phyloP scores from a whole-genome alignment of 2,888 invertebrate genomes.

The Mesoligia furuncula region DNA sequence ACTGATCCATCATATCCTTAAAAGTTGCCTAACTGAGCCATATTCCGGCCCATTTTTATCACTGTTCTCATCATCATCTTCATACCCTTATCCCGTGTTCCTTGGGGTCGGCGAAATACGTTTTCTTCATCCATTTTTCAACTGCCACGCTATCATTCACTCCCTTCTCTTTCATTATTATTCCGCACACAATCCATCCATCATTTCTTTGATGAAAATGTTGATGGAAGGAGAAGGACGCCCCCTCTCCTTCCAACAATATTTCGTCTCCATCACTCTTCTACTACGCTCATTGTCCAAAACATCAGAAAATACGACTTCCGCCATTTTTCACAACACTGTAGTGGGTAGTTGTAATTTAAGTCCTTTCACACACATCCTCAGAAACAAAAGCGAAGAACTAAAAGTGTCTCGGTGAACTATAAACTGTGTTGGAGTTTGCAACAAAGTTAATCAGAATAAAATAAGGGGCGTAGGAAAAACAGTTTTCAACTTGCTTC shows the following conservation, averaged over 20 bases:
- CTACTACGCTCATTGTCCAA: neutral
- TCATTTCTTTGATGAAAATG: no score
- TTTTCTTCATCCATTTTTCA: no score
- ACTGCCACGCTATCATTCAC: no score
- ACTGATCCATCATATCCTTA: neutral
- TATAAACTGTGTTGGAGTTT: constrained; percentile 50
- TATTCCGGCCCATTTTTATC: neutral
- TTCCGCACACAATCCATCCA: no score
- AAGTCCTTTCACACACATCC: constrained; percentile 1
- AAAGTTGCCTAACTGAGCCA: neutral
- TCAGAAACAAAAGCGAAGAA: constrained; percentile 29
- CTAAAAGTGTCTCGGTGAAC: constrained; percentile 41
- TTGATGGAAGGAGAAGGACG: no score
- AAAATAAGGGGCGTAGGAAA: constrained; percentile 36
- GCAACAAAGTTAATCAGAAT: constrained; percentile 57
- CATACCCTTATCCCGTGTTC: no score
- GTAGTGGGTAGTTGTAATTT: neutral
- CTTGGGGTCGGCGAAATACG: no score
- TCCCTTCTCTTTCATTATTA: no score
- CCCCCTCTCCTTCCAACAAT: no score
- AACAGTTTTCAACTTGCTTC: constrained; percentile 28
- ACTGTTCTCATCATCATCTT: no score
- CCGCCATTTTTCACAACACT: neutral
- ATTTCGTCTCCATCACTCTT: no score
- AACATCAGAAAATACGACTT: neutral